Conservation (phyloP, 1,140 invertebrate species). For the Sesamia nonagrioides region DNA sequence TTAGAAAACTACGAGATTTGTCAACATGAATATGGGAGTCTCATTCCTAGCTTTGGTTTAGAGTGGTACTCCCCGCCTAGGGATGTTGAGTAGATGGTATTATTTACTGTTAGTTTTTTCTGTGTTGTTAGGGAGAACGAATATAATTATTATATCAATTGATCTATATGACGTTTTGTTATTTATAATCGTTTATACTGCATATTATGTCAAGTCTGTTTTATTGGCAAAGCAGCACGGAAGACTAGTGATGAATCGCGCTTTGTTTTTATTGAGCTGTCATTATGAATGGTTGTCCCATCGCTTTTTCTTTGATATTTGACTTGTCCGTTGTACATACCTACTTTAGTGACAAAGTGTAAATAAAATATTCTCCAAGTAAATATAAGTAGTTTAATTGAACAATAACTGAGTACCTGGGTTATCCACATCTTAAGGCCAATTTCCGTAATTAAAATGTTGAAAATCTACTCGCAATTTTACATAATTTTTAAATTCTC, state of each 20-base stretch:
- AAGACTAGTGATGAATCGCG: not conserved
- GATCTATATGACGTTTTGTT: slow-evolving; percentile 40
- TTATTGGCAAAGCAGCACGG: slow-evolving; percentile 22
- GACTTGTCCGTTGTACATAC: slow-evolving; percentile 75
- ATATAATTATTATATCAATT: slow-evolving; percentile 19
- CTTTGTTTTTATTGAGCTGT: slow-evolving; percentile 27
- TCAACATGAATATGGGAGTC: too few species aligned
- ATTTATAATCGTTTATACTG: slow-evolving; percentile 33
- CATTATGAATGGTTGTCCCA: slow-evolving; percentile 46
- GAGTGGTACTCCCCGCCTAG: not conserved
- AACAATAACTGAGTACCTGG: slow-evolving; percentile 59
- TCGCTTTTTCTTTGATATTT: slow-evolving; percentile 69
- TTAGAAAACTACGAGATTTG: too few species aligned
- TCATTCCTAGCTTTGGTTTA: too few species aligned
- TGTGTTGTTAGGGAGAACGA: not conserved
- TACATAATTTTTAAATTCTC: too few species aligned
- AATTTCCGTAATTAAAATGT: too few species aligned
- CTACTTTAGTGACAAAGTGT: slow-evolving; percentile 74
- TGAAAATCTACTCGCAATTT: too few species aligned
- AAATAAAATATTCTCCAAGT: slow-evolving; percentile 85
- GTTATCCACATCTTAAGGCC: slow-evolving; percentile 34
- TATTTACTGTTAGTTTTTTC: slow-evolving; percentile 15
- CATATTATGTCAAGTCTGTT: slow-evolving; percentile 13
- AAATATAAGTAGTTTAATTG: slow-evolving; percentile 67
- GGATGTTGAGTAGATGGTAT: not conserved